Conservation (phyloP, 2,888 invertebrate species). For the Drosophila emarginata region DNA sequence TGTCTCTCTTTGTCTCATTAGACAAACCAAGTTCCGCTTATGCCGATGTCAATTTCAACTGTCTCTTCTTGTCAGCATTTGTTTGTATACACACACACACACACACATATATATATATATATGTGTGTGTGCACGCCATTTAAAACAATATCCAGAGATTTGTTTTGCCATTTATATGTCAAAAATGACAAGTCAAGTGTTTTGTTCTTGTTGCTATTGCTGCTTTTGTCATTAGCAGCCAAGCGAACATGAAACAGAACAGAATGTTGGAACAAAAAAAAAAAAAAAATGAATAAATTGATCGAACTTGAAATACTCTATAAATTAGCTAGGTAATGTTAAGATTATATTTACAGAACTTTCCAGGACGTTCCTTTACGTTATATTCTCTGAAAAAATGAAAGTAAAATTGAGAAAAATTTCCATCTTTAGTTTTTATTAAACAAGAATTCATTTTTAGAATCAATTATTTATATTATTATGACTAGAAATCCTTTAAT, state of each 20-base stretch:
- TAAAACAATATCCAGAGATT: slow-evolving; percentile 75
- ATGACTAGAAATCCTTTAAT: too few species aligned
- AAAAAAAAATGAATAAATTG: slow-evolving; percentile 11
- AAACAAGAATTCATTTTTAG: too few species aligned
- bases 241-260: slow-evolving; percentile 35
- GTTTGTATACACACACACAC: neutral
- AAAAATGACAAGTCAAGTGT: slow-evolving; percentile 78
- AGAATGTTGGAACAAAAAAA: slow-evolving; percentile 17
- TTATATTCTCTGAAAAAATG: too few species aligned
- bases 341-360: too few species aligned
- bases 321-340: too few species aligned
- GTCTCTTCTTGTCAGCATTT: slow-evolving; percentile 1
- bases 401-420: too few species aligned
- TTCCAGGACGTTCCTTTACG: too few species aligned
- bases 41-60: slow-evolving; percentile 1
- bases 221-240: slow-evolving; percentile 49
- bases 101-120: slow-evolving; percentile 5
- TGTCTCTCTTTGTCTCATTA: slow-evolving; percentile 31
- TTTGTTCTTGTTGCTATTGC: slow-evolving; percentile 48
- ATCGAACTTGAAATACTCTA: slow-evolving; percentile 14
- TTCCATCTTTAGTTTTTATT: too few species aligned
- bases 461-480: too few species aligned
- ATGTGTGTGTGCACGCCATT: slow-evolving; percentile 55
- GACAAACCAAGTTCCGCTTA: slow-evolving; percentile 13
- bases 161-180: slow-evolving; percentile 72